Conservation (phyloP, 2,888 invertebrate genomes). For the Allygus modestus region DNA sequence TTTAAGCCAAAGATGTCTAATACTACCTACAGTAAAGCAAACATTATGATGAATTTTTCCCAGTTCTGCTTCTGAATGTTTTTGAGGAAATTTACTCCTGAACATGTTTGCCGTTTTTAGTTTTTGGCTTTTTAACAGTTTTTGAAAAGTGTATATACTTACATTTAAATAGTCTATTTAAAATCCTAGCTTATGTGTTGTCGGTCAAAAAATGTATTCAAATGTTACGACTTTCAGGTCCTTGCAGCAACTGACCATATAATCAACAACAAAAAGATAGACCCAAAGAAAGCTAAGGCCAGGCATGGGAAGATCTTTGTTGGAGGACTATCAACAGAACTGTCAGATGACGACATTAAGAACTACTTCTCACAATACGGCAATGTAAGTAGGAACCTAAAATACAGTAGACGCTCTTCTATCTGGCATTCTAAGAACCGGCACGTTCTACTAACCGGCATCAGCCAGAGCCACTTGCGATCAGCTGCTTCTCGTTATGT, state of each 20-base stretch:
- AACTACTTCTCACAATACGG: conserved; percentile 95
- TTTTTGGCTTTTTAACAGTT: background rate
- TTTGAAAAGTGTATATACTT: background rate
- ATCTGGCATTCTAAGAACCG: too few species aligned
- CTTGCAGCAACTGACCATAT: conserved; percentile 92
- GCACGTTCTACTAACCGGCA: too few species aligned
- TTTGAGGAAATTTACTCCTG: background rate
- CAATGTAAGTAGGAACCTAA: conserved; percentile 88
- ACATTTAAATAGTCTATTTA: too few species aligned
- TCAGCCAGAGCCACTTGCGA: too few species aligned
- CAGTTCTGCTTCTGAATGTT: conserved; percentile 15
- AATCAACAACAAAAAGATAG: conserved; percentile 96
- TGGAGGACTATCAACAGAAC: conserved; percentile 94
- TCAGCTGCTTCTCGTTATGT: too few species aligned
- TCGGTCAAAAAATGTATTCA: too few species aligned
- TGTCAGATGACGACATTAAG: conserved; percentile 96
- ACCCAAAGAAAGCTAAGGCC: conserved; percentile 97
- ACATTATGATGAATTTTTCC: conserved; percentile 9
- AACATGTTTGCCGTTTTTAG: background rate
- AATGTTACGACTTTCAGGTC: conserved; percentile 75
- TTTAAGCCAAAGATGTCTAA: too few species aligned
- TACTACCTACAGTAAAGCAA: too few species aligned
- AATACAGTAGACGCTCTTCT: too few species aligned
- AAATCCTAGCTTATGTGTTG: too few species aligned
- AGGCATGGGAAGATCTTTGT: conserved; percentile 98